Evolutionary conservation across 2,797 vertebrate species (phyloP), one percentile per base, ranked within the genome.

Genomic region (Artibeus lituratus): DNA sequence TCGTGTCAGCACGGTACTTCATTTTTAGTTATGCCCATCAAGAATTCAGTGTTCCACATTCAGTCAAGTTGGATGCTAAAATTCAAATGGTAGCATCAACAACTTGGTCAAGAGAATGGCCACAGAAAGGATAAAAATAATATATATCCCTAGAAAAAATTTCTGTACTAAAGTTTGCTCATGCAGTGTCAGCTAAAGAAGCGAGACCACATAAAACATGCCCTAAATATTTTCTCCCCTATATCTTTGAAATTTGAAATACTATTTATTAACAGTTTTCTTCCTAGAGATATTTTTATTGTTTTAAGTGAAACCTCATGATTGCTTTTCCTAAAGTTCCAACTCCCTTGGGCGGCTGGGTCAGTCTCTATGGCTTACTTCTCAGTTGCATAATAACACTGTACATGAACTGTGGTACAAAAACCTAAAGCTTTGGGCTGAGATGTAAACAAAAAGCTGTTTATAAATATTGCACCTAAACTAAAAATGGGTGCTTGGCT

Each of bases 81-180:
- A 96, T 97, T 95, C 96, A 94, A 97, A 96, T 91, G 81, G 91
- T 42, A 51, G 69, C 74, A 94, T 90, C 96, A 92, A 93, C 96
- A 39, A 67, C 57, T 59, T 83, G 62, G 49, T 82, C 49, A 80
- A 91, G 55, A 91, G 93, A 91, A 97, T 84, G 94, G 87, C 62
- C 62, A 22, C 90, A 53, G 93, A 90, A 91, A 85, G 83, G 62
- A 96, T 80, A 84, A 95, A 97, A 96, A 70, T 96, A 84, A 96
- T 96, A 92, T 97, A 96, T 90, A 76, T 93, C 85, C 80, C 77
- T 47, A 55, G 84, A 76, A 96, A 96, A 96, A 95, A 95, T 86
- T 85, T 94, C 77, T 72, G 44, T 62, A 74, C 57, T 97, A n/a
- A 93, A 91, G 87, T 96, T 95, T 96, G 70, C 74, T 77, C 44